These are phyloP conservation scores for Cotesia vestalis DNA, from an alignment of 1,140 invertebrate genomes.

Conservation along the genomic window DNA sequence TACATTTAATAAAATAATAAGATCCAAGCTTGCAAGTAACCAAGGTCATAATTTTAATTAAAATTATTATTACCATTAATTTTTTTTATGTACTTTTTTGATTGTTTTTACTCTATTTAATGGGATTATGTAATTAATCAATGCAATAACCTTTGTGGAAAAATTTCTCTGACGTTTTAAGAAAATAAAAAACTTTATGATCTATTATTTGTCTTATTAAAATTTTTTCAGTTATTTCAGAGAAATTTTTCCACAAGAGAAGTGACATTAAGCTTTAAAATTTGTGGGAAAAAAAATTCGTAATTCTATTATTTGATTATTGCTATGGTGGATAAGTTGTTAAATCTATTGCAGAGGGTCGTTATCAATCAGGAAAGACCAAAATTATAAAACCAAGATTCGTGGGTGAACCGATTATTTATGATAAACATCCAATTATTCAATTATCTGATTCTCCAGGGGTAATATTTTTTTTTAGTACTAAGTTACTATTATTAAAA, in stretches of 20 bases:
- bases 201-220: no score
- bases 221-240: no score
- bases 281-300: conserved; percentile 39
- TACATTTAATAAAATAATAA: conserved; percentile 33
- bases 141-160: background rate
- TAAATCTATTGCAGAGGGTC: background rate
- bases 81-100: background rate
- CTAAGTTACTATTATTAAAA: no score
- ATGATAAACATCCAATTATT: background rate
- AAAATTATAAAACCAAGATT: conserved; percentile 28
- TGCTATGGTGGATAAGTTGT: background rate
- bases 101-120: background rate
- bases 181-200: no score
- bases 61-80: background rate
- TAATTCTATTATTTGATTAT: conserved; percentile 49
- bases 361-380: background rate
- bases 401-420: conserved; percentile 2
- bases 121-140: background rate
- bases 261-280: background rate
- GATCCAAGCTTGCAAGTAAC: conserved; percentile 12
- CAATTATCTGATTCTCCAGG: background rate
- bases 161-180: no score
- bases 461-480: background rate
- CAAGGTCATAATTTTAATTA: conserved; percentile 7
- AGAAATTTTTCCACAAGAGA: no score